phyloP scores from a whole-genome alignment of 2,888 invertebrate species.

The Dicranocentrus wangi region DNA sequence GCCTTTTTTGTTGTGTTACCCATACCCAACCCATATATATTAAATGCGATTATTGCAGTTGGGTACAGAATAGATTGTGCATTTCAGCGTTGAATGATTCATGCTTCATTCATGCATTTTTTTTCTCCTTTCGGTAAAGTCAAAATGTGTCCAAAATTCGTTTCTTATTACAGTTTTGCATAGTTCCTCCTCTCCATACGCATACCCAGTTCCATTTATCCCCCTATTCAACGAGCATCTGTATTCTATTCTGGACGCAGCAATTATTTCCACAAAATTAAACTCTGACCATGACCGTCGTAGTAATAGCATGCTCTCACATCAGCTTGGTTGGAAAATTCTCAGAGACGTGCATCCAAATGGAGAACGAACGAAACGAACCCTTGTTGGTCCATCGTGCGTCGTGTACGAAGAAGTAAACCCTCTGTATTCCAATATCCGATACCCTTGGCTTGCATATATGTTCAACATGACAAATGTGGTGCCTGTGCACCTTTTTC shows the following conservation, averaged over 20 bases:
- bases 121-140: too few species aligned
- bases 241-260: conserved; percentile 10
- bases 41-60: too few species aligned
- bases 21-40: background rate
- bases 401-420: background rate
- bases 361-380: too few species aligned
- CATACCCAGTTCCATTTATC: background rate
- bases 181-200: background rate
- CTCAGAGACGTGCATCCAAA: conserved; percentile 27
- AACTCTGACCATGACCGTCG: conserved; percentile 61
- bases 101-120: too few species aligned
- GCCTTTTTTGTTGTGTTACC: background rate
- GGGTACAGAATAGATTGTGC: too few species aligned
- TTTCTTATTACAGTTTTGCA: conserved; percentile 32
- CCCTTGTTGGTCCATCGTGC: conserved; percentile 37
- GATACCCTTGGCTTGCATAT: too few species aligned
- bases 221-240: conserved; percentile 27
- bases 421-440: background rate
- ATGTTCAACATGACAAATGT: conserved; percentile 56
- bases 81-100: too few species aligned
- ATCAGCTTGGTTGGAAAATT: conserved; percentile 40
- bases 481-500: conserved; percentile 46
- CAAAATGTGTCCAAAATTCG: conserved; percentile 17
- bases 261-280: conserved; percentile 68
- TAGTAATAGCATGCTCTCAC: conserved; percentile 31